A percentile compares a stretch with the other conserved stretches of the same genome.
These are phyloP conservation scores for Pseudoips prasinana DNA, from an alignment of 2,888 invertebrate species.

Conservation along the genomic window DNA sequence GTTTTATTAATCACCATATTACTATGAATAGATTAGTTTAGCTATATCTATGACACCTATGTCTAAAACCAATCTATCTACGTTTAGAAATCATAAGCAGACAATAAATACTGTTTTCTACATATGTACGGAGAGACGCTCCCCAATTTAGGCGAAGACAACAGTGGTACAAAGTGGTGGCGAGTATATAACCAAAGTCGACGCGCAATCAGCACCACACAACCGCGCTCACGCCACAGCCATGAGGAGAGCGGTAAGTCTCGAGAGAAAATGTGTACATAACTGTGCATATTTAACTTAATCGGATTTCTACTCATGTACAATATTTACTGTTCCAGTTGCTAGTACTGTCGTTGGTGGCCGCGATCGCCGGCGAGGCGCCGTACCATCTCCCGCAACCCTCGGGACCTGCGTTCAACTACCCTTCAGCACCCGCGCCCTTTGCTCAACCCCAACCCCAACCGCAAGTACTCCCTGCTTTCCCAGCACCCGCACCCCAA, in stretches of 20 bases:
- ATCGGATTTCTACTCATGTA: slow-evolving; percentile 23
- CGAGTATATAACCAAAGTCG: slow-evolving; percentile 59
- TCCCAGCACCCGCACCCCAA: slow-evolving; percentile 24
- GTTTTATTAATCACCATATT: too few species aligned
- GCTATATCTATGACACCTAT: too few species aligned
- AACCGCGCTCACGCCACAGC: slow-evolving; percentile 48
- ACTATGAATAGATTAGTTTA: too few species aligned
- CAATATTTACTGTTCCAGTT: slow-evolving; percentile 50
- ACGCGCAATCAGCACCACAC: slow-evolving; percentile 47
- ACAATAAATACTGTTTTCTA: slow-evolving; percentile 26
- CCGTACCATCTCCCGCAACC: slow-evolving; percentile 69
- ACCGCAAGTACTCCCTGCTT: slow-evolving; percentile 20
- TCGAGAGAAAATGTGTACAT: slow-evolving; percentile 55
- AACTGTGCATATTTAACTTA: slow-evolving; percentile 34
- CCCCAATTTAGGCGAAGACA: slow-evolving; percentile 22
- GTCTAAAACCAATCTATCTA: slow-evolving; percentile 11
- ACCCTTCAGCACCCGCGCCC: slow-evolving; percentile 38
- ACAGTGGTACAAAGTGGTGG: slow-evolving; percentile 53
- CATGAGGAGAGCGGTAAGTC: slow-evolving; percentile 76
- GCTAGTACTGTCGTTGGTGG: slow-evolving; percentile 57
- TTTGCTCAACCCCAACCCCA: slow-evolving; percentile 33
- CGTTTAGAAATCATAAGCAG: slow-evolving; percentile 28
- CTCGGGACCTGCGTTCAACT: slow-evolving; percentile 50
- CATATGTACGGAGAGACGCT: slow-evolving; percentile 30
- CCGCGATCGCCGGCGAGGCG: slow-evolving; percentile 61